These are phyloP conservation scores for Rhizoglyphus robini DNA, from an alignment of 1,140 invertebrate species.

Conservation along the genomic window DNA sequence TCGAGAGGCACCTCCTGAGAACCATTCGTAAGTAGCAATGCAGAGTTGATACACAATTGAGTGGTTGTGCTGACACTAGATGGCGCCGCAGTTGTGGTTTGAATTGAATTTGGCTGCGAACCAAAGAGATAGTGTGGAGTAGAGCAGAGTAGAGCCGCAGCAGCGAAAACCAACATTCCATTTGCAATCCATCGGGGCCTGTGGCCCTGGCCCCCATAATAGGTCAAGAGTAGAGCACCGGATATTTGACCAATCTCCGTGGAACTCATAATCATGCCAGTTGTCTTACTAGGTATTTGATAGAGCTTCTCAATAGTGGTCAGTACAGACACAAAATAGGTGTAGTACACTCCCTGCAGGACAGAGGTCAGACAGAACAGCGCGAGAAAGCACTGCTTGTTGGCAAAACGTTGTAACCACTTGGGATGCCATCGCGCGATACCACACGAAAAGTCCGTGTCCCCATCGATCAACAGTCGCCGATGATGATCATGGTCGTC, in stretches of 20 bases:
- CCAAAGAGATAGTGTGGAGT: conserved; percentile 35
- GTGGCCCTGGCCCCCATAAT: conserved; percentile 84
- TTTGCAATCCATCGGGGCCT: conserved; percentile 89
- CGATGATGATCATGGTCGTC: too few relatives aligned
- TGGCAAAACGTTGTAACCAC: conserved; percentile 56
- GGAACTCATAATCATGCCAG: conserved; percentile 78
- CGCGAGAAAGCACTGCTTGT: conserved; percentile 73
- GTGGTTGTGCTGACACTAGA: background rate
- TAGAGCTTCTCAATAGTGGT: conserved; percentile 94
- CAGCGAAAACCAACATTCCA: conserved; percentile 75
- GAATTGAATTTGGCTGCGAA: background rate
- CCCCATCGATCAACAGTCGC: too few relatives aligned
- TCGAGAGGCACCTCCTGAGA: background rate
- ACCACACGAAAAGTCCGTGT: conserved; percentile 25
- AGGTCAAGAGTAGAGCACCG: conserved; percentile 56
- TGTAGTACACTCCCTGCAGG: conserved; percentile 82
- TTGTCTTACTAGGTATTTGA: conserved; percentile 85
- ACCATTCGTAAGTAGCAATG: background rate
- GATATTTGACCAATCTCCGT: conserved; percentile 87
- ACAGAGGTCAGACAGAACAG: conserved; percentile 59
- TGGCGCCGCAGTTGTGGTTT: background rate
- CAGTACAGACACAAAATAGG: conserved; percentile 89
- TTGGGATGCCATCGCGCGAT: conserved; percentile 36
- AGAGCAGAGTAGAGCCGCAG: conserved; percentile 72
- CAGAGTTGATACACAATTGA: background rate